A percentile compares a stretch with the other conserved stretches of the same genome.
phyloP scores from a whole-genome alignment of 2,888 invertebrate species.

The Bibio marci region DNA sequence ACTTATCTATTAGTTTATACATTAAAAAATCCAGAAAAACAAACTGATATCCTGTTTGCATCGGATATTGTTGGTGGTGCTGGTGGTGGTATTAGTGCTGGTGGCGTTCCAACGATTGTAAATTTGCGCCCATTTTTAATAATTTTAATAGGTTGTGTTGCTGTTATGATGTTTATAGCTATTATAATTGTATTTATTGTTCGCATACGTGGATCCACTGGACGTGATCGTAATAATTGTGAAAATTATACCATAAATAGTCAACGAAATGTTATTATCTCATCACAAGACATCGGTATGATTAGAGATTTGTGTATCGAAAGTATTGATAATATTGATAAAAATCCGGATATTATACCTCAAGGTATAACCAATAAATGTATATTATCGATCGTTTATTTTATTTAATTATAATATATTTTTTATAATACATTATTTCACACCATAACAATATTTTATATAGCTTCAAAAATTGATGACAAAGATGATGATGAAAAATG shows the following conservation, averaged over 20 bases:
- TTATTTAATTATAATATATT: neutral
- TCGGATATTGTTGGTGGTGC: neutral
- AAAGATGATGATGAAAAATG: slow-evolving; percentile 20
- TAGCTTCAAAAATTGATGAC: slow-evolving; percentile 18
- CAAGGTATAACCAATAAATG: slow-evolving; percentile 26
- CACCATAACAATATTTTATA: neutral
- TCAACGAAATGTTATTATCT: slow-evolving; percentile 14
- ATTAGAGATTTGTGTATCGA: slow-evolving; percentile 24
- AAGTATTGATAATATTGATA: slow-evolving; percentile 29
- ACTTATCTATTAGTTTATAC: slow-evolving; percentile 50
- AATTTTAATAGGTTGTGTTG: slow-evolving; percentile 32
- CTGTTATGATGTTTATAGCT: slow-evolving; percentile 34
- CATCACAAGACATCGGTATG: slow-evolving; percentile 25
- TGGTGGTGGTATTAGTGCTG: slow-evolving; percentile 20
- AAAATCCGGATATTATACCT: slow-evolving; percentile 30
- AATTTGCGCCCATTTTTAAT: slow-evolving; percentile 37
- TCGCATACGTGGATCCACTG: slow-evolving; percentile 29
- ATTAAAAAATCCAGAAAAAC: slow-evolving; percentile 52
- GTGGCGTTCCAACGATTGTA: slow-evolving; percentile 31
- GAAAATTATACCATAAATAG: slow-evolving; percentile 23
- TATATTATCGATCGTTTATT: neutral
- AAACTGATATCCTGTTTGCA: slow-evolving; percentile 30
- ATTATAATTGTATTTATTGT: slow-evolving; percentile 34
- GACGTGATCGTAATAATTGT: slow-evolving; percentile 28
- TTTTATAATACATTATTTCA: neutral